phyloP scores from a whole-genome alignment of 2,888 invertebrate species.

The Polylopha cassiicola region DNA sequence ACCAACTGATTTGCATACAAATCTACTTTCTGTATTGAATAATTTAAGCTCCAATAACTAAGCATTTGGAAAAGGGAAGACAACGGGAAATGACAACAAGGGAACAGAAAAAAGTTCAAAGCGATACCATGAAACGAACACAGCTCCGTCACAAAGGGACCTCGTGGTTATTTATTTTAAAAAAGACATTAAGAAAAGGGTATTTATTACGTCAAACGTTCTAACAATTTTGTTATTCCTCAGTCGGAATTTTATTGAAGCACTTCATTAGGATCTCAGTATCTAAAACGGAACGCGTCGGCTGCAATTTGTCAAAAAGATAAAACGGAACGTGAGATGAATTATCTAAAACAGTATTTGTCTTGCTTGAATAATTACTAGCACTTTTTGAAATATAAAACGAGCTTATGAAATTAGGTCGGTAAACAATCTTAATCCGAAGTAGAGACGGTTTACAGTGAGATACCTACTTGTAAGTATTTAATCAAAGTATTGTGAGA shows the following conservation, averaged over 20 bases:
- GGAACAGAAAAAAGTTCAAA: constrained; percentile 19
- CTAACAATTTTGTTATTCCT: constrained; percentile 10
- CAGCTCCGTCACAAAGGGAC: constrained; percentile 3
- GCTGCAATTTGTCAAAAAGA: constrained; percentile 69
- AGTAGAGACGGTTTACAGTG: too few relatives aligned
- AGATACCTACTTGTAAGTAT: too few relatives aligned
- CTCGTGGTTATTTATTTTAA: constrained; percentile 12
- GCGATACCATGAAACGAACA: constrained; percentile 7
- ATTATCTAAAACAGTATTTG: constrained; percentile 64
- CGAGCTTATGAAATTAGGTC: constrained; percentile 3
- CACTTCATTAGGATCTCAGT: constrained; percentile 48
- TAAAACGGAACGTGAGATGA: constrained; percentile 64
- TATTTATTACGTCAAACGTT: constrained; percentile 20
- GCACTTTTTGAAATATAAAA: constrained; percentile 38
- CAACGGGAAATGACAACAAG: constrained; percentile 16
- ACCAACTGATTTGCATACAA: constrained; percentile 11
- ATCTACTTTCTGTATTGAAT: constrained; percentile 12
- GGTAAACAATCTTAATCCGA: too few relatives aligned
- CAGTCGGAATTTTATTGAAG: constrained; percentile 17
- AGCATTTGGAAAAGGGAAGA: constrained; percentile 15
- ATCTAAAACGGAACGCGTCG: constrained; percentile 47
- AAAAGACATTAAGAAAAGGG: constrained; percentile 17
- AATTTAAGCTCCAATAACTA: constrained; percentile 14
- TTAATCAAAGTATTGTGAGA: too few relatives aligned
- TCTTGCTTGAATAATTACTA: constrained; percentile 67